Evolutionary conservation across 37 sponge, comb jelly and placozoan species (phyloP).

Genomic region (Corticium candelabrum): DNA sequence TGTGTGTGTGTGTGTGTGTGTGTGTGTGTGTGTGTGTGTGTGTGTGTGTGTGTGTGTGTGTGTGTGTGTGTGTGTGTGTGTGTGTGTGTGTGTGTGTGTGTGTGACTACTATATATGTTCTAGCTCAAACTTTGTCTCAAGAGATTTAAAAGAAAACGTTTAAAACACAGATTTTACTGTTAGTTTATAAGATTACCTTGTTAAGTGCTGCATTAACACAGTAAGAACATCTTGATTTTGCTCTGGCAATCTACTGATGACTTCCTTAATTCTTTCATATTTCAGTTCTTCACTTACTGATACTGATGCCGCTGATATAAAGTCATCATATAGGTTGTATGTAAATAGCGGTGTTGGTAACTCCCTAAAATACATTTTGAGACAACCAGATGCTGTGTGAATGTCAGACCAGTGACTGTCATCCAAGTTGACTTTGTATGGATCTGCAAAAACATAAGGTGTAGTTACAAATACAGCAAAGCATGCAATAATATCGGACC

Average conservation of each 20-base stretch:
- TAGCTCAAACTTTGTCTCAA: too few relatives aligned
- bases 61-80: neutral
- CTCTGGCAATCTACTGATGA: neutral
- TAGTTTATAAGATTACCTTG: neutral
- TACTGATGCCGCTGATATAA: constrained; percentile 40
- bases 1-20: too few relatives aligned
- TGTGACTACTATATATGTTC: too few relatives aligned
- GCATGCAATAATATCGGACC: constrained; percentile 23
- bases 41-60: neutral
- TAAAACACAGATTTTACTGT: too few relatives aligned
- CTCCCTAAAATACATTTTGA: constrained; percentile 77
- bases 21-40: too few relatives aligned
- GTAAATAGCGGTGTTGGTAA: constrained; percentile 68
- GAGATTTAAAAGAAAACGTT: too few relatives aligned
- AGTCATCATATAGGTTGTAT: constrained; percentile 43
- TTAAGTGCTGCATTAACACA: neutral
- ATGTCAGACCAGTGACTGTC: constrained; percentile 28
- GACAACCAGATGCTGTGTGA: constrained; percentile 34
- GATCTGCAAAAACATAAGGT: neutral
- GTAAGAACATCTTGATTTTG: neutral
- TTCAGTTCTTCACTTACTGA: neutral
- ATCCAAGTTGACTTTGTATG: constrained; percentile 20
- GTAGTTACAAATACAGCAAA: neutral
- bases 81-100: too few relatives aligned
- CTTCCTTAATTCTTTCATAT: neutral